These are phyloP conservation scores for Neotoxoptera formosana DNA, from an alignment of 1,140 invertebrate genomes.

Conservation along the genomic window DNA sequence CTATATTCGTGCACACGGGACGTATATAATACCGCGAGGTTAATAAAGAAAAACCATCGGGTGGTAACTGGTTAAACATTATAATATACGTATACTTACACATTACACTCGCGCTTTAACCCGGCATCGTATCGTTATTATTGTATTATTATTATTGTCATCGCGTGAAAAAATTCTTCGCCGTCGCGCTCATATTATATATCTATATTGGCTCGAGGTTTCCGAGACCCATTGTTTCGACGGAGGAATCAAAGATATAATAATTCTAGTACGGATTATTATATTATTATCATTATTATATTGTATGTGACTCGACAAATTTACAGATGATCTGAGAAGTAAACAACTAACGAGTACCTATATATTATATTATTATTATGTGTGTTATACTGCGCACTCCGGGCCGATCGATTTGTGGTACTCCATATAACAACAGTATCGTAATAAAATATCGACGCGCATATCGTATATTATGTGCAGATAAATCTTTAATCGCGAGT, in stretches of 20 bases:
- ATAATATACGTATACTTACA: neutral
- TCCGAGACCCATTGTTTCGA: slow-evolving; percentile 14
- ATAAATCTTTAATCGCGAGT: neutral
- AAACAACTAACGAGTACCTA: neutral
- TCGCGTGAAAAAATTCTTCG: neutral
- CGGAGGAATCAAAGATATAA: slow-evolving; percentile 25
- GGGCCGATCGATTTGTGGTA: neutral
- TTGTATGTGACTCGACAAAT: slow-evolving; percentile 18
- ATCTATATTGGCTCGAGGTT: neutral
- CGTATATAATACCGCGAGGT: neutral
- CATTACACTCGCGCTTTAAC: neutral
- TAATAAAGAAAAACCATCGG: slow-evolving; percentile 34
- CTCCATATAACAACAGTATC: too few species aligned
- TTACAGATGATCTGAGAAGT: neutral
- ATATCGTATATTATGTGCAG: neutral
- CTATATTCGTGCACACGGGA: neutral
- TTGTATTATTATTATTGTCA: slow-evolving; percentile 1
- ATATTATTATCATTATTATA: neutral
- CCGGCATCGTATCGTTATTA: too few species aligned
- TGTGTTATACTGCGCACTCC: neutral
- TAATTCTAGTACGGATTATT: neutral
- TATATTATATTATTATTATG: neutral
- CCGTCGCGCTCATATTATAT: neutral
- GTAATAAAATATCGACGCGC: neutral
- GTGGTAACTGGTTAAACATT: slow-evolving; percentile 16